Conservation (phyloP, 2,797 vertebrate species). For the Liasis olivaceus region DNA sequence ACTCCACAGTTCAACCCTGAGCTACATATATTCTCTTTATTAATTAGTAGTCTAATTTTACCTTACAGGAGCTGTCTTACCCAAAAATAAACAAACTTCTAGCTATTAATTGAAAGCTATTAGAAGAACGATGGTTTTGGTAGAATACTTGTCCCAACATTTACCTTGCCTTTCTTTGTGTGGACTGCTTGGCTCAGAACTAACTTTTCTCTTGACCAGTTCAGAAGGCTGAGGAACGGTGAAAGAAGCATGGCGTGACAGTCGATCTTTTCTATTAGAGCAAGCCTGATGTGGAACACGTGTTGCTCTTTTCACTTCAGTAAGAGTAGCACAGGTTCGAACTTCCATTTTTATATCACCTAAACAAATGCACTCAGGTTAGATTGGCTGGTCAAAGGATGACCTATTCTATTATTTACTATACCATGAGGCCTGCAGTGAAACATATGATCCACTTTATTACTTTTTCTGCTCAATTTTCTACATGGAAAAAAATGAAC, state of each 20-base stretch:
- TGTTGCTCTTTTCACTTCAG: constrained; percentile 54
- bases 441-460: background rate
- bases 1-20: background rate
- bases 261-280: constrained; percentile 68
- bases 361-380: constrained; percentile 59
- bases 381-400: constrained; percentile 17
- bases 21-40: background rate
- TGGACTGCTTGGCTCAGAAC: constrained; percentile 86
- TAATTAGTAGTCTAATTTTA: background rate
- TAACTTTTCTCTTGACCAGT: constrained; percentile 74
- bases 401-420: constrained; percentile 30
- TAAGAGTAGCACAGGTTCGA: constrained; percentile 61
- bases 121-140: background rate
- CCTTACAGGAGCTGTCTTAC: constrained; percentile 28
- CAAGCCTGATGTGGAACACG: constrained; percentile 34
- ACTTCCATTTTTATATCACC: constrained; percentile 60
- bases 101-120: background rate
- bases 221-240: constrained; percentile 66
- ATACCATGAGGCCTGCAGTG: background rate
- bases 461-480: background rate
- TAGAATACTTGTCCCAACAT: background rate
- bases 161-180: constrained; percentile 74
- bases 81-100: constrained; percentile 37
- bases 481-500: background rate
- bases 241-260: constrained; percentile 81